A percentile compares a stretch with the other conserved stretches of the same genome.
Evolutionary conservation across 2,888 invertebrate genomes (phyloP).

Genomic region (Coleophora flavipennella): DNA sequence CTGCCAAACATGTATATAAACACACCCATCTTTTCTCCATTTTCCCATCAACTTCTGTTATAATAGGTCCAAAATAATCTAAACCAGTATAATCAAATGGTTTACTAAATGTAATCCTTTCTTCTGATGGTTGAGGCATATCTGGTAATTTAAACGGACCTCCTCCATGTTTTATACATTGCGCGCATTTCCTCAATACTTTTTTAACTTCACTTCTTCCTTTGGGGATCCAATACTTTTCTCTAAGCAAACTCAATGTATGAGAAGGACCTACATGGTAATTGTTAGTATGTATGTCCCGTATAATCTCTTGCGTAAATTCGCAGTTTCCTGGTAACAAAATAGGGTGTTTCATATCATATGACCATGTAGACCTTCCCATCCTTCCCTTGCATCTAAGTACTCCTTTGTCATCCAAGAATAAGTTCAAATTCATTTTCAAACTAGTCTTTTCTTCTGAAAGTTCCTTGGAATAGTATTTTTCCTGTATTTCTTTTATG

Average conservation of each 20-base stretch:
- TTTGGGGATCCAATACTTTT: too few relatives aligned
- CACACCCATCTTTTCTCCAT: too few relatives aligned
- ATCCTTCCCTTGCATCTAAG: background rate
- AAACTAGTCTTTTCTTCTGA: background rate
- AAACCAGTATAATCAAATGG: too few relatives aligned
- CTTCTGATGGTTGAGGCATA: too few relatives aligned
- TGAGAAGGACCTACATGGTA: background rate
- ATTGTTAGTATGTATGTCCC: background rate
- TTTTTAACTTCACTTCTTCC: too few relatives aligned
- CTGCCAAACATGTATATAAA: too few relatives aligned
- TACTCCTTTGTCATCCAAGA: background rate
- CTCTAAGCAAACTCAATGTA: background rate
- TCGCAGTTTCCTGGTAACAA: background rate
- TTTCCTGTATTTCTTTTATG: background rate
- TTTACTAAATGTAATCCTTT: too few relatives aligned
- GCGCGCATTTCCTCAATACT: too few relatives aligned
- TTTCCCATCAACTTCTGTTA: too few relatives aligned
- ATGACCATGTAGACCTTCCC: background rate
- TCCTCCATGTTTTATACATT: too few relatives aligned
- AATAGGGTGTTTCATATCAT: background rate
- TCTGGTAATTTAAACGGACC: too few relatives aligned
- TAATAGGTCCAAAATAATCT: too few relatives aligned
- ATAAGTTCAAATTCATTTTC: background rate
- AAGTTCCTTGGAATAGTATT: background rate
- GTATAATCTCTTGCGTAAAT: background rate